phyloP scores from a whole-genome alignment of 2,113 vertebrate genomes.

The Promerops cafer region DNA sequence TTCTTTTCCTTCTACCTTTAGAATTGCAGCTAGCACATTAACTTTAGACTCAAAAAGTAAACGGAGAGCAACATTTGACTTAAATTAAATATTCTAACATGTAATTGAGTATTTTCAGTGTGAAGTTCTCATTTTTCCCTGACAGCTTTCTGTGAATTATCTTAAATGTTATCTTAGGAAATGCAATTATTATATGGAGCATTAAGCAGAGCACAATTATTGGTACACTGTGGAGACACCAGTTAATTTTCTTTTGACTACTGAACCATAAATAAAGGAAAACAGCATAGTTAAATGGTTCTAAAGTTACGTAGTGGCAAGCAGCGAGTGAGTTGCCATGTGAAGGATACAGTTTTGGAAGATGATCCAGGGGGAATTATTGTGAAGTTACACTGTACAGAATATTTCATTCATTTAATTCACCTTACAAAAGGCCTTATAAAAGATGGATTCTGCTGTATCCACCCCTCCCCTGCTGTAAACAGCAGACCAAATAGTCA shows the following conservation, averaged over 20 bases:
- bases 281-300: background rate
- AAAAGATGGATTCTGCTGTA: background rate
- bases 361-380: background rate
- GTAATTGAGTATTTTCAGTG: background rate
- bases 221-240: background rate
- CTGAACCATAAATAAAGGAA: conserved; percentile 11
- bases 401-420: background rate
- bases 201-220: conserved; percentile 19
- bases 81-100: background rate
- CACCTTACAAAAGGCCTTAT: background rate
- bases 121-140: conserved; percentile 18
- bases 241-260: conserved; percentile 20
- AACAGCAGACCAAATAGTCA: background rate
- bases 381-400: background rate
- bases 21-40: background rate
- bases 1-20: background rate
- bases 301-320: background rate
- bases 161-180: conserved; percentile 23
- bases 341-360: background rate
- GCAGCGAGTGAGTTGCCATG: background rate
- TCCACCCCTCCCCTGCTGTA: background rate
- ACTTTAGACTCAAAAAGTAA: background rate
- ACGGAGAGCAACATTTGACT: background rate
- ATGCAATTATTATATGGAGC: conserved; percentile 1
- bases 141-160: conserved; percentile 5